Evolutionary conservation across 2,113 vertebrate genomes (phyloP), one percentile per base, ranked within the genome.

Genomic region (Fregata magnificens): DNA sequence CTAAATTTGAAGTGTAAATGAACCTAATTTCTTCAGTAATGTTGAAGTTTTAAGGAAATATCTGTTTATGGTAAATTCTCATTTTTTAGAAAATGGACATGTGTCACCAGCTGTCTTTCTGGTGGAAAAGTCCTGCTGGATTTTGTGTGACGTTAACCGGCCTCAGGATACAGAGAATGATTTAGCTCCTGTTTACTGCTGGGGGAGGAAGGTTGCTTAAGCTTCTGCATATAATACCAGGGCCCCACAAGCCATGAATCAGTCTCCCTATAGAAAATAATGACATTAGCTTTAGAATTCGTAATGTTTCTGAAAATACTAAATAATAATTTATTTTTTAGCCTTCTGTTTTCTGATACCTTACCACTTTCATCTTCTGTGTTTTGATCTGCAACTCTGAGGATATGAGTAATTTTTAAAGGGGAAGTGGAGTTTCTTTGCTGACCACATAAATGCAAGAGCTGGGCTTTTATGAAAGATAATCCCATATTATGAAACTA

Each of bases 381-480:
- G 44, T 65, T 91, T 96, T 3, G 0, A 76, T 47, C 29, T 55
- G 29, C 62, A 91, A 6, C 28, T 66, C 84, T 73, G 62, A 87
- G 53, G 63, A 67, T 16, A 14, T 85, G 82, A 85, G 63, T 94
- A 47, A 82, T 53, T 90, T 83, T 66, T 66, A 66, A 87, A 95
- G 34, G n/a, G 84, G 95, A 97, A 94, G 86, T 79, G 40, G 53
- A 58, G 7, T 93, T 95, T 91, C 86, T 89, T 76, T 11, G 6
- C 3, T 93, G 74, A 91, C 95, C 86, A 45, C 91, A 84, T 67
- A 74, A 91, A 61, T 82, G 80, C 88, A 95, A 94, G 77, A 94
- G 11, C 32, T 70, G 49, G 44, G 58, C 34, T 94, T 94, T 93
- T 87, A 40, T 62, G 91, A 91, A 95, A 96, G 70, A 77, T 34